Evolutionary conservation across 2,113 vertebrate species (phyloP).

Genomic region (Tylochromis polylepis): DNA sequence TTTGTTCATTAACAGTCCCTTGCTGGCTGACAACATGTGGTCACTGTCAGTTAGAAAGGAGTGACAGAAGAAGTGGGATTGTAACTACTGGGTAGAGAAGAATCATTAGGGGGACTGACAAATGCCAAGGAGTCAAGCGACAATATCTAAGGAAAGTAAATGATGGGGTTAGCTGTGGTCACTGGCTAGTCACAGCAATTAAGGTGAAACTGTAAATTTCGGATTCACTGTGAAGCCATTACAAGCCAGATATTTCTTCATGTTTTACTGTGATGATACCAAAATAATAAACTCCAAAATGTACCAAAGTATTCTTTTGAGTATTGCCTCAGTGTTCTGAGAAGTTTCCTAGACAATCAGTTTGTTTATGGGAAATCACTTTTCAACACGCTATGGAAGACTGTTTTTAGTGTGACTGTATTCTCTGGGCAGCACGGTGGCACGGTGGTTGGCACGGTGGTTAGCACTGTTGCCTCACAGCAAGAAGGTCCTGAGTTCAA

Average conservation of each 20-base stretch:
- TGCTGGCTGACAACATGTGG: constrained; percentile 57
- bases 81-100: constrained; percentile 30
- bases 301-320: neutral
- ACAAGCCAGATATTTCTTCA: neutral
- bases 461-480: too few relatives aligned
- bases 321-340: neutral
- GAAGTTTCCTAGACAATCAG: neutral
- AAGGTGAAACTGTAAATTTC: neutral
- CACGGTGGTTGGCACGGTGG: too few relatives aligned
- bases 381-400: neutral
- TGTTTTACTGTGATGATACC: neutral
- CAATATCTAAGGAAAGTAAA: neutral
- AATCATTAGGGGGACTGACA: constrained; percentile 34
- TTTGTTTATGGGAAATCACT: neutral
- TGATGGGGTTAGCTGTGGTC: neutral
- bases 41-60: constrained; percentile 58
- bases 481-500: too few relatives aligned
- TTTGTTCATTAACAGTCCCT: constrained; percentile 61
- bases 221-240: neutral
- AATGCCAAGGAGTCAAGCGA: constrained; percentile 9
- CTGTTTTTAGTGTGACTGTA: neutral
- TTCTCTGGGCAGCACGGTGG: too few relatives aligned
- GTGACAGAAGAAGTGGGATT: constrained; percentile 44
- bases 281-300: neutral
- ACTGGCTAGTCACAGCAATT: neutral